These are phyloP conservation scores for Calliopsis andreniformis DNA, from an alignment of 1,140 invertebrate species.

Conservation along the genomic window DNA sequence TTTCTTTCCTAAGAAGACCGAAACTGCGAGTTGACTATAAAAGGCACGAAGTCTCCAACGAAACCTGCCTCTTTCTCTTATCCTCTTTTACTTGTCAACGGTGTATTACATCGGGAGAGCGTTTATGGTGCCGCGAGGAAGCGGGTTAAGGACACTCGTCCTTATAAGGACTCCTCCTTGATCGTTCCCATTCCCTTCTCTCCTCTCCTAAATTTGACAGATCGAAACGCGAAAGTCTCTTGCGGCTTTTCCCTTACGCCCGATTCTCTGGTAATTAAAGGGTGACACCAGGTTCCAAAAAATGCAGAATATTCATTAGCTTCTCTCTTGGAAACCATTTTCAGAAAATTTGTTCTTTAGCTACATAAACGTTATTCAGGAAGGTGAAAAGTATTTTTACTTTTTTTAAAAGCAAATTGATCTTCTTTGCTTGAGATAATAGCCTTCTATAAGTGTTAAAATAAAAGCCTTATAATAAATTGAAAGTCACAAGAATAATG, in stretches of 20 bases:
- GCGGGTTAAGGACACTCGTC: slow-evolving; percentile 81
- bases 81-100: slow-evolving; percentile 23
- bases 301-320: too few relatives aligned
- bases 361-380: too few relatives aligned
- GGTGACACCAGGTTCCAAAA: too few relatives aligned
- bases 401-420: too few relatives aligned
- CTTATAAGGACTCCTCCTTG: slow-evolving; percentile 80
- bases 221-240: not conserved
- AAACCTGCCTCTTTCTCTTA: slow-evolving; percentile 48
- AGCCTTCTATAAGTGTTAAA: too few relatives aligned
- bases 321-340: too few relatives aligned
- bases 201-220: slow-evolving; percentile 33
- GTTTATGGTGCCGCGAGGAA: slow-evolving; percentile 68
- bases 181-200: slow-evolving; percentile 55
- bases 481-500: too few relatives aligned
- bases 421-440: too few relatives aligned
- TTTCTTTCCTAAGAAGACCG: slow-evolving; percentile 53
- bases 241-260: slow-evolving; percentile 3
- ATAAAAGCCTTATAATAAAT: too few relatives aligned
- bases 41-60: slow-evolving; percentile 65
- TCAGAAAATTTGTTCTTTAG: too few relatives aligned
- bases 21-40: slow-evolving; percentile 77
- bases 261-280: too few relatives aligned
- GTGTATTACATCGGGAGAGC: slow-evolving; percentile 28
- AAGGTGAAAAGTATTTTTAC: too few relatives aligned